Evolutionary conservation across 2,797 vertebrate species (phyloP).

Genomic region (Tinamus major): DNA sequence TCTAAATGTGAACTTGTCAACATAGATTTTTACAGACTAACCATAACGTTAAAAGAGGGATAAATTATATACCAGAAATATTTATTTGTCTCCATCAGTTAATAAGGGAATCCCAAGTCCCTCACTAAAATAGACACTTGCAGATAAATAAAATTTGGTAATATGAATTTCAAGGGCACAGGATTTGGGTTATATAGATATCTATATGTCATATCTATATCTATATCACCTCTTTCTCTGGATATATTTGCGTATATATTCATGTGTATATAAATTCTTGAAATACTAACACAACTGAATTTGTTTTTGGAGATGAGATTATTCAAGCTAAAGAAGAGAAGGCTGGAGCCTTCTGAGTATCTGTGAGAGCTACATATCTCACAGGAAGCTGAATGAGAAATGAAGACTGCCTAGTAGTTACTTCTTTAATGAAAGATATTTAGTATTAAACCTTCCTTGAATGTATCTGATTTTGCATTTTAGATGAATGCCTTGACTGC

Average conservation of each 20-base stretch:
- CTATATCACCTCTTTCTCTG: too few relatives aligned
- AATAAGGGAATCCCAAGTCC: not conserved
- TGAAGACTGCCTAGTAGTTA: fast-evolving
- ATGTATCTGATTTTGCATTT: not conserved
- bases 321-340: not conserved
- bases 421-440: not conserved
- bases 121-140: not conserved
- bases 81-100: not conserved
- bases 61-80: not conserved
- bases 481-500: not conserved
- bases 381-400: not conserved
- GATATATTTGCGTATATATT: too few relatives aligned
- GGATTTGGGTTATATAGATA: not conserved
- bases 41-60: not conserved
- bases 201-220: too few relatives aligned
- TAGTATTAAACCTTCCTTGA: not conserved
- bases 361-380: fast-evolving
- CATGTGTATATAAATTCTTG: not conserved
- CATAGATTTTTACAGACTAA: not conserved
- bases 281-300: not conserved
- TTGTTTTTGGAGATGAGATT: not conserved
- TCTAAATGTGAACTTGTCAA: not conserved
- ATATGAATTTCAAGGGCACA: not conserved
- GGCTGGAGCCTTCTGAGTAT: not conserved
- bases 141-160: not conserved